Percentiles rank a stretch among this genome's conserved stretches.
Conservation (phyloP, 2,888 invertebrate genomes). For the Catocala sponsa region DNA sequence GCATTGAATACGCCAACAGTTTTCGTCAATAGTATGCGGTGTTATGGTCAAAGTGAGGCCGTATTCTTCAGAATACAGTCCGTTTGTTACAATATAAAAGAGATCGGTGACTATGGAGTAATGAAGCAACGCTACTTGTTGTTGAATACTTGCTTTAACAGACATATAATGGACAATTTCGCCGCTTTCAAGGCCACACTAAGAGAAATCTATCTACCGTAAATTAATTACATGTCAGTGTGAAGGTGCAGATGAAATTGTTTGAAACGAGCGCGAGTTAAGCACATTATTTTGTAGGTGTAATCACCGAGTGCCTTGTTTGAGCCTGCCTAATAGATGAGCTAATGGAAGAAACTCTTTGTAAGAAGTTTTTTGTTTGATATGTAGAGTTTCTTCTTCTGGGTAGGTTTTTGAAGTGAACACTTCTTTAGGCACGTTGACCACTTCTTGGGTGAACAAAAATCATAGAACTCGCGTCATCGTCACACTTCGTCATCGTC, state of each 20-base stretch:
- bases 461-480: too few species aligned
- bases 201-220: slow-evolving; percentile 48
- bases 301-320: slow-evolving; percentile 43
- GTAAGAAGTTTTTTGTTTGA: slow-evolving; percentile 25
- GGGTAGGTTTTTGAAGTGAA: slow-evolving; percentile 13
- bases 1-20: too few species aligned
- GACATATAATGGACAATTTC: slow-evolving; percentile 5
- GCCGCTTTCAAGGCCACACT: slow-evolving; percentile 28
- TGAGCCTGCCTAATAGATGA: slow-evolving; percentile 50
- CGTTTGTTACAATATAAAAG: too few species aligned
- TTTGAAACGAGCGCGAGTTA: slow-evolving; percentile 52
- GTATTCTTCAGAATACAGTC: too few species aligned
- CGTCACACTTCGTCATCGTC: too few species aligned
- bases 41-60: too few species aligned
- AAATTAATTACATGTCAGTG: slow-evolving; percentile 60
- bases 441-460: too few species aligned
- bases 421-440: too few species aligned
- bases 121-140: too few species aligned
- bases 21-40: too few species aligned
- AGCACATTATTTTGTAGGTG: slow-evolving; percentile 56
- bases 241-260: slow-evolving; percentile 56
- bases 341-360: slow-evolving; percentile 35
- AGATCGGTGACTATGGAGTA: too few species aligned
- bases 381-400: slow-evolving; percentile 8
- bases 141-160: neutral